phyloP scores from a whole-genome alignment of 2,113 vertebrate species.

The Cyanocitta stelleri region DNA sequence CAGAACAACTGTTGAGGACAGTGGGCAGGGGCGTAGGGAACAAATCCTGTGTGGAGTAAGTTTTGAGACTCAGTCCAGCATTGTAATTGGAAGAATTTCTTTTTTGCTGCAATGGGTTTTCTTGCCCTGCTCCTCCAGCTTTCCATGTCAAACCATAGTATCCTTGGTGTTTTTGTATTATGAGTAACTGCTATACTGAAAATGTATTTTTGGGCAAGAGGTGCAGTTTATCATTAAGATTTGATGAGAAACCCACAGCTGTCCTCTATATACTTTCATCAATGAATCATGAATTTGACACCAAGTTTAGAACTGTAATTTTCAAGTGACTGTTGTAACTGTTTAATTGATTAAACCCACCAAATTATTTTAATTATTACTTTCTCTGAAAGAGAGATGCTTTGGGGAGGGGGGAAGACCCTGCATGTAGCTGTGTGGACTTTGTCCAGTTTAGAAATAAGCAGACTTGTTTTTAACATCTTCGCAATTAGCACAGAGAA shows the following conservation, averaged over 20 bases:
- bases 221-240: not conserved
- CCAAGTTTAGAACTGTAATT: not conserved
- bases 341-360: not conserved
- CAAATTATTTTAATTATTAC: not conserved
- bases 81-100: not conserved
- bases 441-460: not conserved
- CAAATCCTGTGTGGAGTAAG: not conserved
- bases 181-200: not conserved
- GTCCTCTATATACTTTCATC: not conserved
- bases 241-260: not conserved
- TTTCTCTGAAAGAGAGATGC: not conserved
- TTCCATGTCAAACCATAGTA: not conserved
- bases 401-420: rapidly evolving
- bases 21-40: rapidly evolving
- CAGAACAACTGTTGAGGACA: not conserved
- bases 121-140: not conserved
- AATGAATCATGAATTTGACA: not conserved
- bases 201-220: not conserved
- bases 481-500: not conserved
- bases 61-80: not conserved
- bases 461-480: not conserved
- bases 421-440: not conserved
- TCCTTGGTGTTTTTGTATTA: not conserved
- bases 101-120: not conserved
- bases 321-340: not conserved